Evolutionary conservation across 2,113 vertebrate species (phyloP).

Genomic region (Tricholaema leucomelas): DNA sequence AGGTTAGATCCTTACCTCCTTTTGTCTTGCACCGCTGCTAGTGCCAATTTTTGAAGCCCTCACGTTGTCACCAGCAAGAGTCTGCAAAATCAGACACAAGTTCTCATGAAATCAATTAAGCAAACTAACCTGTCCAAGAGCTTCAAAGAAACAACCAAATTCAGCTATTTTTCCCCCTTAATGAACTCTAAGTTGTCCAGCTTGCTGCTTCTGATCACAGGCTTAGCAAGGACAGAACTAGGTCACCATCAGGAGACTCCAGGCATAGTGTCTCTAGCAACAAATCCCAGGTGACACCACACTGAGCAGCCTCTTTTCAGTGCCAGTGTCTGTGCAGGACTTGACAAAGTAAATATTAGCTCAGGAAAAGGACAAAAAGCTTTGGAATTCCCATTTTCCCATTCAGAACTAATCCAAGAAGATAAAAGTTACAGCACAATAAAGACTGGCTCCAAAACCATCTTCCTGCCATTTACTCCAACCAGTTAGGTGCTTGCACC

Average conservation of each 20-base stretch:
- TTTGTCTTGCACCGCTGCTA: conserved; percentile 41
- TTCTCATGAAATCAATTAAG: neutral
- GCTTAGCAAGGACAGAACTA: neutral
- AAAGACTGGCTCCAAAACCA: neutral
- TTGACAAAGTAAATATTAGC: neutral
- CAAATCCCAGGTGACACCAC: neutral
- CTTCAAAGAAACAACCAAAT: neutral
- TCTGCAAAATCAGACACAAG: conserved; percentile 63
- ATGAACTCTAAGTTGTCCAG: neutral
- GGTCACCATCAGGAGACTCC: neutral
- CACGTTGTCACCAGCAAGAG: conserved; percentile 3
- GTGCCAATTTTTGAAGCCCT: conserved; percentile 38
- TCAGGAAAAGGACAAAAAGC: neutral
- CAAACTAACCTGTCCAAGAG: neutral
- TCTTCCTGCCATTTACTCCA: conserved; percentile 32
- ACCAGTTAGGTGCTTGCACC: neutral
- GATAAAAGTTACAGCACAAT: neutral
- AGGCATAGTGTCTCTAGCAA: neutral
- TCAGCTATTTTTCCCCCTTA: neutral
- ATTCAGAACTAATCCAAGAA: neutral
- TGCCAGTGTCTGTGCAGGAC: neutral
- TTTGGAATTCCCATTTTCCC: conserved; percentile 4
- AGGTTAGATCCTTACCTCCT: conserved; percentile 56
- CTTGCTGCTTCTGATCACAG: conserved; percentile 1
- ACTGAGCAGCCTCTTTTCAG: neutral